Evolutionary conservation across 2,113 vertebrate genomes (phyloP).

Genomic region (Actenoides hombroni): DNA sequence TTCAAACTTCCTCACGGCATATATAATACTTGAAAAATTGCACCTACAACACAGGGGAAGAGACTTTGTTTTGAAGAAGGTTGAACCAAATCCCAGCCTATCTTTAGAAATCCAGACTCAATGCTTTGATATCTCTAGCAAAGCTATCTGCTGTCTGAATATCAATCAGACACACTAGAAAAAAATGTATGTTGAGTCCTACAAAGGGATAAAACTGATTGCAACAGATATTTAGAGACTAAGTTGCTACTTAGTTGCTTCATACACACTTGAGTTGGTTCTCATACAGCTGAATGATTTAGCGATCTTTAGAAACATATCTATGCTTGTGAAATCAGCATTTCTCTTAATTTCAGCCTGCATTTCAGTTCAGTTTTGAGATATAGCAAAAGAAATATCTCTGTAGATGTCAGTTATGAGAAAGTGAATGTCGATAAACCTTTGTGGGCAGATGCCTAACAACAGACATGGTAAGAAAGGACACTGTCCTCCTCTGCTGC

Average conservation of each 20-base stretch:
- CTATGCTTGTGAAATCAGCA: background rate
- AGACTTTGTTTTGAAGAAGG: background rate
- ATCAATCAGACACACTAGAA: background rate
- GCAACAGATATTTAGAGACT: background rate
- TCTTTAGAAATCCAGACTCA: background rate
- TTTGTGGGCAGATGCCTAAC: background rate
- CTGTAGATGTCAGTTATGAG: background rate
- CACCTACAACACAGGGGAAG: background rate
- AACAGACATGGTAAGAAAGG: background rate
- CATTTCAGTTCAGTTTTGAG: background rate
- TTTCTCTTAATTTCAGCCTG: background rate
- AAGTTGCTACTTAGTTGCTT: background rate
- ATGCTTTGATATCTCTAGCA: background rate
- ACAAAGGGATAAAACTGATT: background rate
- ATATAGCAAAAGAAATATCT: background rate
- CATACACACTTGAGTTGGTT: background rate
- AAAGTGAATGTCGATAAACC: background rate
- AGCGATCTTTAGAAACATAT: background rate
- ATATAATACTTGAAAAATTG: conserved; percentile 15
- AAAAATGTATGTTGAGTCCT: background rate
- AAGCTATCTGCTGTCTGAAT: background rate
- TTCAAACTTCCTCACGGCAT: background rate
- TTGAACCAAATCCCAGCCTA: background rate
- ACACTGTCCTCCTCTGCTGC: background rate
- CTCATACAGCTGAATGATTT: background rate